phyloP scores from a whole-genome alignment of 2,797 vertebrate genomes.

The Prunella strophiata region DNA sequence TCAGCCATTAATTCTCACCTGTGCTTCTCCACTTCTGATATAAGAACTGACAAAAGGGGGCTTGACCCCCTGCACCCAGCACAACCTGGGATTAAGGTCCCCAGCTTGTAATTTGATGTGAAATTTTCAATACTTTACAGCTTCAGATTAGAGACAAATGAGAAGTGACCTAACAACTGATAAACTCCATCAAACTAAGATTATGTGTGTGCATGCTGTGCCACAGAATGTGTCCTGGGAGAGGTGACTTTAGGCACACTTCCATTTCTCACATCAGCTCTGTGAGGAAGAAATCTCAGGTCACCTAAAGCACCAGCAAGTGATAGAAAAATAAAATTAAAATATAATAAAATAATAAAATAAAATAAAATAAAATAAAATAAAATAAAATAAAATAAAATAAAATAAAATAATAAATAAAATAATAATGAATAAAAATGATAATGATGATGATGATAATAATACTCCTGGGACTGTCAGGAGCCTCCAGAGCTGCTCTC shows the following conservation, averaged over 20 bases:
- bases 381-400: no score
- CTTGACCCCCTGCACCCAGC: neutral
- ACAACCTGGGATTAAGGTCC: neutral
- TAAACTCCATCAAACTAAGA: neutral
- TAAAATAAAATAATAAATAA: no score
- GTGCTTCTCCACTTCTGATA: neutral
- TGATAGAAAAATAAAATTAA: neutral
- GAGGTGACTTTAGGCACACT: neutral
- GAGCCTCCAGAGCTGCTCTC: neutral
- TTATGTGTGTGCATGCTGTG: neutral
- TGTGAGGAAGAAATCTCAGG: neutral
- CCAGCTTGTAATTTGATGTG: neutral
- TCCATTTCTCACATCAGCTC: neutral
- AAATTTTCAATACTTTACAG: neutral
- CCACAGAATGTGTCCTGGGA: neutral
- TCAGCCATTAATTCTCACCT: neutral
- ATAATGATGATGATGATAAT: no score
- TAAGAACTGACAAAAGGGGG: neutral
- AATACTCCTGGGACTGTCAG: neutral
- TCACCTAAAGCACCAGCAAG: neutral
- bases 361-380: neutral
- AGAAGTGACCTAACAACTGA: neutral
- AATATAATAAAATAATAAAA: neutral
- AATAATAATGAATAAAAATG: no score
- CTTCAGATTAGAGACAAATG: neutral